Evolutionary conservation across 1,140 invertebrate genomes (phyloP).

Genomic region (Lysiphlebus fabarum): DNA sequence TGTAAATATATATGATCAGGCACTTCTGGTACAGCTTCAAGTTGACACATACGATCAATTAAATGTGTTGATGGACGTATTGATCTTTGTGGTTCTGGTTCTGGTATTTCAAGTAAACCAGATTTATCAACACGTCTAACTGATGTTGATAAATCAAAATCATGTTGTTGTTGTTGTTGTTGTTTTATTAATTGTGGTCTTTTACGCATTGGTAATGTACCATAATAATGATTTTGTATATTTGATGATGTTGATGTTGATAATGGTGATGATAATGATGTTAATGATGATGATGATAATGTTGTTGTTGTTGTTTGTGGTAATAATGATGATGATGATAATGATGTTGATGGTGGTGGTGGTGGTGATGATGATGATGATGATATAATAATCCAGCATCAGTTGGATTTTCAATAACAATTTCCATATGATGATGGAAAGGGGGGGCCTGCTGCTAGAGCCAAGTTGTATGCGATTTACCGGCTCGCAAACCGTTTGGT

Average conservation of each 20-base stretch:
- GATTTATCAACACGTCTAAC: constrained; percentile 45
- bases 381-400: constrained; percentile 22
- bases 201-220: constrained; percentile 18
- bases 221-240: constrained; percentile 28
- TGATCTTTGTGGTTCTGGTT: constrained; percentile 31
- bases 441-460: constrained; percentile 53
- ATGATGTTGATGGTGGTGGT: constrained; percentile 3
- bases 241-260: neutral
- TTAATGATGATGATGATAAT: constrained; percentile 16
- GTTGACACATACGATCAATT: constrained; percentile 36
- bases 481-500: constrained; percentile 52
- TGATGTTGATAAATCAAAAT: constrained; percentile 28
- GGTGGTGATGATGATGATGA: constrained; percentile 20
- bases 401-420: constrained; percentile 48
- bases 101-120: constrained; percentile 43
- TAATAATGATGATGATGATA: neutral
- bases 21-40: constrained; percentile 46
- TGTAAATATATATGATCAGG: constrained; percentile 37
- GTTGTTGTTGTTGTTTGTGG: no score
- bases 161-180: constrained; percentile 22
- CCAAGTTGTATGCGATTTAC: constrained; percentile 51
- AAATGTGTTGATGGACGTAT: constrained; percentile 26
- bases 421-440: constrained; percentile 48
- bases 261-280: neutral
- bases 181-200: constrained; percentile 3